Evolutionary conservation across 1,140 invertebrate genomes (phyloP), one percentile per base, ranked within the genome.

Genomic region (Drosophila rufa): DNA sequence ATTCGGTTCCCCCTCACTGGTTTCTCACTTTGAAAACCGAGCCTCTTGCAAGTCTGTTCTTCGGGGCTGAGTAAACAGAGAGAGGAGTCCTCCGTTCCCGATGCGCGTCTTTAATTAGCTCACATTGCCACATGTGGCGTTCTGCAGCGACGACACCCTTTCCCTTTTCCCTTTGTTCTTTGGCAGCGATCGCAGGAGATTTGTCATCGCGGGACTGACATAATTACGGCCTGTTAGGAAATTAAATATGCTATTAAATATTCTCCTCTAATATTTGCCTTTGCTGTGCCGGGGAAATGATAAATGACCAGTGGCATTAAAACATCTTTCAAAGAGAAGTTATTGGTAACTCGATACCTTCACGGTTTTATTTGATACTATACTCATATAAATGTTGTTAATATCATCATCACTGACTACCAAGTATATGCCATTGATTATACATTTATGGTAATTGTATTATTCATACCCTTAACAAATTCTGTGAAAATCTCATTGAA

Each of bases 221-320:
- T 79, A 79, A 89, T 89, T 75, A 89, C 61, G 67, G 73, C 69
- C 74, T 73, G 80, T 64, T 78, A 57, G 12, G 22, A 75, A 67
- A 79, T 84, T 69, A 75, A 90, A 84, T 87, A 89, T 89, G 71
- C 64, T 80, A 80, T 86, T 89, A 77, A 86, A 87, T 64, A 75
- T 57, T 60, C 76, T 55, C 55, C 12, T 27, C 45, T 67, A 75
- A 79, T 68, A 56, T 62, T 60, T 57, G 25, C 25, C 53, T 33
- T 38, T 48, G 38, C 47, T 36, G 27, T 38, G 19, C 38, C 7
- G 19, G n/a, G 15, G 56, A 58, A 56, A 79, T 75, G 65, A 70
- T 77, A 58, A 75, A 82, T 57, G 67, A 40, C 65, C 53, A 43
- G 38, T 22, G 43, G 19, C 43, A 56, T 61, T 66, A 27, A 46